phyloP scores from a whole-genome alignment of 2,888 invertebrate genomes.

The Oxystoma pomonae region DNA sequence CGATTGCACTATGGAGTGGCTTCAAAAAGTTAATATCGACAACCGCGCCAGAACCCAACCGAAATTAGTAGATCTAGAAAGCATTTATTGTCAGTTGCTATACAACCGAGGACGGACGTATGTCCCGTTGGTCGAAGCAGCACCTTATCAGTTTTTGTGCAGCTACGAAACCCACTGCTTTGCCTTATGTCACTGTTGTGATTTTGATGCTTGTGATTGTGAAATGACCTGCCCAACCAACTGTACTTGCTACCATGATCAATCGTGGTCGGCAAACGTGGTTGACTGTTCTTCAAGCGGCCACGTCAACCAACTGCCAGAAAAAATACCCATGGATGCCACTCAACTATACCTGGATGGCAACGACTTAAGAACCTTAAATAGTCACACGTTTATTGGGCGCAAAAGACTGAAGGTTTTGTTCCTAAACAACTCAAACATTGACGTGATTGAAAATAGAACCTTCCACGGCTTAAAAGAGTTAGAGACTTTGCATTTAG shows the following conservation, averaged over 20 bases:
- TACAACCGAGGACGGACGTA: conserved; percentile 72
- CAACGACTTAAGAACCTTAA: conserved; percentile 70
- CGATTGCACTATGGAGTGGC: conserved; percentile 89
- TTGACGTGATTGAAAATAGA: conserved; percentile 74
- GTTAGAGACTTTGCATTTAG: conserved; percentile 69
- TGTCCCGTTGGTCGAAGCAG: conserved; percentile 73
- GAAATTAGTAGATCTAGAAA: conserved; percentile 75
- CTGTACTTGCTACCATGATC: conserved; percentile 86
- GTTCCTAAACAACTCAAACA: conserved; percentile 73
- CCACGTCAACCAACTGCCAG: conserved; percentile 66
- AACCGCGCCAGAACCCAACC: conserved; percentile 76
- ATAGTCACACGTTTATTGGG: conserved; percentile 82
- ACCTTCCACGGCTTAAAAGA: conserved; percentile 81
- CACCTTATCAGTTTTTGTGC: conserved; percentile 79
- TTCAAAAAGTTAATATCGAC: conserved; percentile 74
- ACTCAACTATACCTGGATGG: conserved; percentile 85
- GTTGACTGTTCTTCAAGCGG: conserved; percentile 74
- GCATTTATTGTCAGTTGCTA: conserved; percentile 75
- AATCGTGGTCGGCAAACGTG: conserved; percentile 81
- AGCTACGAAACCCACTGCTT: conserved; percentile 83
- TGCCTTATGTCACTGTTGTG: conserved; percentile 84
- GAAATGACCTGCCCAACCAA: conserved; percentile 87
- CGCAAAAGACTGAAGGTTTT: conserved; percentile 72
- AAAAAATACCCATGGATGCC: conserved; percentile 85
- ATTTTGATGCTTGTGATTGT: conserved; percentile 89